Percentiles rank a stretch among this genome's conserved stretches.
phyloP scores from a whole-genome alignment of 2,113 vertebrate genomes.

The Pomatorhinus ruficollis region DNA sequence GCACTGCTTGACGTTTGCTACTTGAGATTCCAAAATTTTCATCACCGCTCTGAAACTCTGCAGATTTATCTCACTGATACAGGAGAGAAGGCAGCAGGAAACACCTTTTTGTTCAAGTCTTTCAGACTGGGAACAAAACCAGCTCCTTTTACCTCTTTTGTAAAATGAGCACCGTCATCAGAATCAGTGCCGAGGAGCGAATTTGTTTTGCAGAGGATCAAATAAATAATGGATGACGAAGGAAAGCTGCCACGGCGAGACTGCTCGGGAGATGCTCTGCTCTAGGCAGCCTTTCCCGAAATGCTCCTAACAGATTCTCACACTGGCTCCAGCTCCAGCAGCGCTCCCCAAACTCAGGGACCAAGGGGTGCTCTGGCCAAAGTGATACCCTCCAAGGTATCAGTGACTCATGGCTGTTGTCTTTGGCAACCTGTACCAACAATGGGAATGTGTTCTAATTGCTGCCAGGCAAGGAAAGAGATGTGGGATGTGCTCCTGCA shows the following conservation, averaged over 20 bases:
- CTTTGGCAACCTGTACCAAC: fast-evolving
- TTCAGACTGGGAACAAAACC: constrained; percentile 43
- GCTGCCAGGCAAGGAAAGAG: neutral
- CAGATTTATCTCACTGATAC: constrained; percentile 41
- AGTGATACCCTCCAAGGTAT: fast-evolving
- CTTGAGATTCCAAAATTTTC: neutral
- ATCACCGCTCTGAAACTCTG: neutral
- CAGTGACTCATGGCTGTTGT: neutral
- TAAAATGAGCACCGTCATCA: constrained; percentile 36
- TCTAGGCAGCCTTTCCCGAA: neutral
- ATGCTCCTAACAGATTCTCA: neutral
- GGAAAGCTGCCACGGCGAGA: constrained; percentile 52
- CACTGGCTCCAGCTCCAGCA: neutral
- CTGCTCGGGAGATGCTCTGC: constrained; percentile 26
- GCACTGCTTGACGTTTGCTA: fast-evolving
- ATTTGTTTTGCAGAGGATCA: constrained; percentile 63
- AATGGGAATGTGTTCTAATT: neutral
- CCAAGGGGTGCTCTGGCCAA: neutral
- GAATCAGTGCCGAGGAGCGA: constrained; percentile 45
- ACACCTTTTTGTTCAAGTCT: constrained; percentile 44
- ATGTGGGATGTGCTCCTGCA: neutral
- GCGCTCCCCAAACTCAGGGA: neutral
- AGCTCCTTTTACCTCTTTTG: constrained; percentile 56
- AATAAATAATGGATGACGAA: constrained; percentile 69
- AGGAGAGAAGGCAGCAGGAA: constrained; percentile 18